A percentile compares a stretch with the other conserved stretches of the same genome.
These are phyloP conservation scores for Chaitophorus viminalis DNA, from an alignment of 2,888 invertebrate species.

Conservation along the genomic window DNA sequence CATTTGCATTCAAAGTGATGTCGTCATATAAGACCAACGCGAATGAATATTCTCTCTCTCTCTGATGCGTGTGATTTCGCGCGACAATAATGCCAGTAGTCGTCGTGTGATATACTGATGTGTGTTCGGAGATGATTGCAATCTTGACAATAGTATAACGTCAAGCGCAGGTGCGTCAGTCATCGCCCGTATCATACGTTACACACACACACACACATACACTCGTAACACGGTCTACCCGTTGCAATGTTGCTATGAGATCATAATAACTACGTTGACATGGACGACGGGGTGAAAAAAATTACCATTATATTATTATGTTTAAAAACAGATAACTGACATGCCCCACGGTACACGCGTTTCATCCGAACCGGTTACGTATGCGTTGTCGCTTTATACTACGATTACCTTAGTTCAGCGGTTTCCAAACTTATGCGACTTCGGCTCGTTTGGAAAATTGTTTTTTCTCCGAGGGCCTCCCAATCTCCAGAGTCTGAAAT, in stretches of 20 bases:
- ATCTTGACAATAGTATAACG: background rate
- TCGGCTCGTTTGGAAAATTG: too few relatives aligned
- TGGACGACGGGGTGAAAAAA: too few relatives aligned
- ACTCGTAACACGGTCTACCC: background rate
- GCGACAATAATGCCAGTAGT: background rate
- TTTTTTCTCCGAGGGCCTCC: too few relatives aligned
- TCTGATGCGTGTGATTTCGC: background rate
- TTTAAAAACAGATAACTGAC: too few relatives aligned
- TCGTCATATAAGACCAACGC: background rate
- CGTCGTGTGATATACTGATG: too few relatives aligned
- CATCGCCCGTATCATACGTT: background rate
- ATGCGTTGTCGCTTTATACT: too few relatives aligned
- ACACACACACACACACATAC: background rate
- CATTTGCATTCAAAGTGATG: slow-evolving; percentile 29
- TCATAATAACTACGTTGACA: background rate
- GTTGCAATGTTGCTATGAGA: background rate
- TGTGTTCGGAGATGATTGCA: background rate
- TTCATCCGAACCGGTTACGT: too few relatives aligned
- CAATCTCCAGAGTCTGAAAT: too few relatives aligned
- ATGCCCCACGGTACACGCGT: too few relatives aligned
- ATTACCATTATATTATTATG: too few relatives aligned
- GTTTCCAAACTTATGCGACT: too few relatives aligned
- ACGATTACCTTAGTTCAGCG: too few relatives aligned
- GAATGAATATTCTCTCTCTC: background rate
- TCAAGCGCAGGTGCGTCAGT: background rate